Conservation (phyloP, 2,113 vertebrate species). For the Aldabrachelys gigantea region DNA sequence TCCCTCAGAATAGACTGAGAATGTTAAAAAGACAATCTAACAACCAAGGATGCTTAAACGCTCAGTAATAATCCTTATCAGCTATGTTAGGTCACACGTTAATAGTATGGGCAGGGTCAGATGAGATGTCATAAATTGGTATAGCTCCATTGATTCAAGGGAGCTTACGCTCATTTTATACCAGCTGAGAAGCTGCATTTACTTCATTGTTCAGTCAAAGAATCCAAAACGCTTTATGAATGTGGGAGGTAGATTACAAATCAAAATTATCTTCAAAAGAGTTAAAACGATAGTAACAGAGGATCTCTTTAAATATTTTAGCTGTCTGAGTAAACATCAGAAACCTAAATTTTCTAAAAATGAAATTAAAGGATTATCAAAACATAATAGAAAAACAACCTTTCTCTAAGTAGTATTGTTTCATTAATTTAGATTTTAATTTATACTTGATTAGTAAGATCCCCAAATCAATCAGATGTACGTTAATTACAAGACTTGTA, state of each 20-base stretch:
- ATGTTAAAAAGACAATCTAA: not conserved
- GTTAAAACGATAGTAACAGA: not conserved
- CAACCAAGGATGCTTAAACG: not conserved
- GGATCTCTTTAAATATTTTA: not conserved
- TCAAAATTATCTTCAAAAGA: not conserved
- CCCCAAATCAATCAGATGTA: not conserved
- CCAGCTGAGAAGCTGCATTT: not conserved
- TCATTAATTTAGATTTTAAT: conserved; percentile 26
- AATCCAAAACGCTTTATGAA: not conserved
- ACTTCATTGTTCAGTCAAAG: not conserved
- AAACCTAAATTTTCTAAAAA: not conserved
- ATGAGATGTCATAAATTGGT: not conserved
- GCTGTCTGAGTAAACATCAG: not conserved
- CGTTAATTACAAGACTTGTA: not conserved
- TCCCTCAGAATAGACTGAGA: not conserved
- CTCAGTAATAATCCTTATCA: not conserved
- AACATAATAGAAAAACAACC: not conserved
- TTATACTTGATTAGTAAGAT: not conserved
- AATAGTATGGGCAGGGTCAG: not conserved
- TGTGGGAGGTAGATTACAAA: not conserved
- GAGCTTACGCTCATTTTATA: not conserved
- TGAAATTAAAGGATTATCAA: not conserved
- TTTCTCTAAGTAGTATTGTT: not conserved
- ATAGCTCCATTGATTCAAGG: not conserved
- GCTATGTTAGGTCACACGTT: not conserved